A percentile compares a stretch with the other conserved stretches of the same genome.
Conservation (phyloP, 2,888 invertebrate genomes). For the Epistrophe grossulariae region DNA sequence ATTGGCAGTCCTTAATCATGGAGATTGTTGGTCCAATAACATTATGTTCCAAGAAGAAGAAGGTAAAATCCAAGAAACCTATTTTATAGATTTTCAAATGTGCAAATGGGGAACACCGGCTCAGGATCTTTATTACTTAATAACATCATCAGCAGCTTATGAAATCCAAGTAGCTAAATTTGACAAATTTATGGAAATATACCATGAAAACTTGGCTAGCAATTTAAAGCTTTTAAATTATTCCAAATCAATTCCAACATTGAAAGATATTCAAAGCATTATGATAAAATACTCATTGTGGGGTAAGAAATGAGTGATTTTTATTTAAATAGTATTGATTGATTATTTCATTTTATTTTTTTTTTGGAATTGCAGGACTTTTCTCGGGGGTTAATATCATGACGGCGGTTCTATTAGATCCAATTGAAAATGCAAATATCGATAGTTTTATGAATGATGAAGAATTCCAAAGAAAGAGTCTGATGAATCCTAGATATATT, state of each 20-base stretch:
- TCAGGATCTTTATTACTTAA: constrained; percentile 80
- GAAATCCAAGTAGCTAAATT: constrained; percentile 80
- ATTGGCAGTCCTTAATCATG: constrained; percentile 80
- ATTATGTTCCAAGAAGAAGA: constrained; percentile 80
- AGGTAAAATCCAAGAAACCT: constrained; percentile 79
- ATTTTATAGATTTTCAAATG: constrained; percentile 80
- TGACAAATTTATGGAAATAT: constrained; percentile 80
- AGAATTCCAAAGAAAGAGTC: constrained; percentile 63
- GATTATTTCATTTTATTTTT: no score
- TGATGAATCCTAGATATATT: constrained; percentile 77
- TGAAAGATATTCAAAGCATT: constrained; percentile 80
- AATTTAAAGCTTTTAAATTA: constrained; percentile 79
- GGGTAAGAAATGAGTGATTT: constrained; percentile 74
- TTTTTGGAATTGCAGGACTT: constrained; percentile 77
- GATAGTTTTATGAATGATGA: constrained; percentile 77
- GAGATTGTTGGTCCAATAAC: constrained; percentile 81
- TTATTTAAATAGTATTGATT: no score
- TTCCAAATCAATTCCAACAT: constrained; percentile 77
- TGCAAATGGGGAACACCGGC: constrained; percentile 78
- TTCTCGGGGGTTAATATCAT: constrained; percentile 79
- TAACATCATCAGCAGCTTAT: constrained; percentile 79
- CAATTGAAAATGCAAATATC: constrained; percentile 78
- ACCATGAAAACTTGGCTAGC: constrained; percentile 79
- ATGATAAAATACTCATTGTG: constrained; percentile 79
- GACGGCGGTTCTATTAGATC: constrained; percentile 78